phyloP scores from a whole-genome alignment of 2,888 invertebrate species.

The Minunthozetes semirufus region DNA sequence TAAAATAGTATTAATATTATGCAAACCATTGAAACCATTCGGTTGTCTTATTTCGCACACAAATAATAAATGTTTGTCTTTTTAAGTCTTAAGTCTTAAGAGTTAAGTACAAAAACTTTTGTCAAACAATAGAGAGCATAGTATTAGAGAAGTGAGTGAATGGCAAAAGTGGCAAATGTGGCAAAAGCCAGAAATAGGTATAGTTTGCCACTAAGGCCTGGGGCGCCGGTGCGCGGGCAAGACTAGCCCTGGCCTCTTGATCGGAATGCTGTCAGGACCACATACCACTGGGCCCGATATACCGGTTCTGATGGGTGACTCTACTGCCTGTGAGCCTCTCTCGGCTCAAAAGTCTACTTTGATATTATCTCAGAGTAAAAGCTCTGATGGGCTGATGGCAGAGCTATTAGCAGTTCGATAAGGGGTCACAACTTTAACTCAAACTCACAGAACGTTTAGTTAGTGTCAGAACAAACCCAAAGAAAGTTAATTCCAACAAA shows the following conservation, averaged over 20 bases:
- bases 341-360: constrained; percentile 26
- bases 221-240: constrained; percentile 28
- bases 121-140: background rate
- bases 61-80: background rate
- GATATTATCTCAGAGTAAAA: constrained; percentile 18
- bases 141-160: too few relatives aligned
- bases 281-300: constrained; percentile 31
- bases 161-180: background rate
- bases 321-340: background rate
- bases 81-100: background rate
- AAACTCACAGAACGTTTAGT: background rate
- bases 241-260: constrained; percentile 24
- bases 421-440: background rate
- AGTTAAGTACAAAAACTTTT: background rate
- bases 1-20: background rate
- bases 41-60: constrained; percentile 5
- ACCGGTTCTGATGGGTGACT: constrained; percentile 22
- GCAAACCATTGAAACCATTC: constrained; percentile 1
- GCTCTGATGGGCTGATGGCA: background rate
- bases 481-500: background rate
- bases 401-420: constrained; percentile 10
- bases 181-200: background rate
- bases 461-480: background rate
- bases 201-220: background rate
- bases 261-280: constrained; percentile 29